Base-by-base conservation (phyloP, 2,113 vertebrate species). In the Pterocles gutturalis region DNA sequence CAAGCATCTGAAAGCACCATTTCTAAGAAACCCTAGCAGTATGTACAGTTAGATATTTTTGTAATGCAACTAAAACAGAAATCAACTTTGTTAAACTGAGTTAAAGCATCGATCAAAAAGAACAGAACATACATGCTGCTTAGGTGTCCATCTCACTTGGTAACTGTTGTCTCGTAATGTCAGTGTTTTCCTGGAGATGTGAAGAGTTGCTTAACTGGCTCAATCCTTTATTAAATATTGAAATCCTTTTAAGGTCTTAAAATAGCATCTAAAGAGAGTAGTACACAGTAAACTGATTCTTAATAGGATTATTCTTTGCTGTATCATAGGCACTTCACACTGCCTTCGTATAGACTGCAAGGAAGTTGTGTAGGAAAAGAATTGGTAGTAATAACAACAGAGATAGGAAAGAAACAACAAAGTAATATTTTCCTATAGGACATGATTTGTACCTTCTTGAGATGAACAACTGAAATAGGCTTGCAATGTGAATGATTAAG, bases 201-300 rank as follows among this genome's bases (percentile, higher is more conserved):
- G 62, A 82, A 62, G 61, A 82, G 88, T 36, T 66, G 33, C 62
- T 95, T 93, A 89, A 85, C 62, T 73, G 34, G 19, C 94, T 96
- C 38, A 60, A 38, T 48, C 21, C 79, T 86, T 78, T 91, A 57
- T 71, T 69, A 77, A 83, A 53, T 53, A 67, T 19, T 58, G 48
- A 91, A 91, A 71, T 76, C 46, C n/a, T 75, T 72, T 95, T 84
- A 77, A 73, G 45, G 36, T 49, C 61, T 94, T 51, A 66, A 89
- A 72, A 67, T 31, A 89, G 70, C 64, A 79, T 41, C 71, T 65
- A 22, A 85, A 82, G 48, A 70, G 64, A 70, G 55, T 80, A 80
- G 85, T 54, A 41, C 12, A 22, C 41, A 62, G 41, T 65, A 85
- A 95, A 83, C 49, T 77, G 61, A 11, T 66, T 82, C 34, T 79